Evolutionary conservation across 1,140 invertebrate species (phyloP).

Genomic region (Drosophila azteca): DNA sequence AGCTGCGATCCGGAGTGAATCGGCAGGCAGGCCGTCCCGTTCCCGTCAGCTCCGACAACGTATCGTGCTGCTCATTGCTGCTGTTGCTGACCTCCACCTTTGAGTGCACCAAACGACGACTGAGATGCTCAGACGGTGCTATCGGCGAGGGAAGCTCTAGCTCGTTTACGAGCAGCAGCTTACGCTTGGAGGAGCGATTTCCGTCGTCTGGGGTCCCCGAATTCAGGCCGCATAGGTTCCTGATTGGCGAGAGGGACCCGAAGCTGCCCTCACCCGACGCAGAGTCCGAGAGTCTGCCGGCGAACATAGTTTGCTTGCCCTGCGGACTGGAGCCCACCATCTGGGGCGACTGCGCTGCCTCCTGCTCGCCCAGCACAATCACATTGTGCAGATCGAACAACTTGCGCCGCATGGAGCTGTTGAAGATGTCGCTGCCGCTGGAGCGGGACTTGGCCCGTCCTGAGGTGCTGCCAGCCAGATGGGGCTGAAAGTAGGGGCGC

Average conservation of each 20-base stretch:
- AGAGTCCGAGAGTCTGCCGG: conserved; percentile 71
- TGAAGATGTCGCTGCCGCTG: conserved; percentile 46
- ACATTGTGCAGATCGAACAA: conserved; percentile 75
- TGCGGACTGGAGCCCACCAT: conserved; percentile 74
- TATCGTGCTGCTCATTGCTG: conserved; percentile 28
- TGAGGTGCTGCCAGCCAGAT: conserved; percentile 50
- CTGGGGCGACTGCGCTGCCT: conserved; percentile 19
- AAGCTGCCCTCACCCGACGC: conserved; percentile 62
- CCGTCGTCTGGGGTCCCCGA: conserved; percentile 62
- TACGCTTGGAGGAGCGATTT: conserved; percentile 39
- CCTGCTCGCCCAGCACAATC: conserved; percentile 60
- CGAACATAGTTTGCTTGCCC: conserved; percentile 63
- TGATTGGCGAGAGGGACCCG: conserved; percentile 77
- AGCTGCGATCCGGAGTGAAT: conserved; percentile 77
- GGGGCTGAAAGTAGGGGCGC: conserved; percentile 85
- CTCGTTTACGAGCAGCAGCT: conserved; percentile 53
- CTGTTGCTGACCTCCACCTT: conserved; percentile 39
- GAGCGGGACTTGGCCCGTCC: conserved; percentile 25
- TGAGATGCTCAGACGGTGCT: conserved; percentile 62
- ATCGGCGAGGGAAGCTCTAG: conserved; percentile 69
- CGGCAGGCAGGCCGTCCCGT: conserved; percentile 31
- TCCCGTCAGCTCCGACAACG: conserved; percentile 40
- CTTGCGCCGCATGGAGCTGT: conserved; percentile 76
- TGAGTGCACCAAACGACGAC: conserved; percentile 36
- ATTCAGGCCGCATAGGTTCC: conserved; percentile 61